These are phyloP conservation scores for Lepus timidus DNA, from an alignment of 2,113 vertebrate species.

Conservation along the genomic window DNA sequence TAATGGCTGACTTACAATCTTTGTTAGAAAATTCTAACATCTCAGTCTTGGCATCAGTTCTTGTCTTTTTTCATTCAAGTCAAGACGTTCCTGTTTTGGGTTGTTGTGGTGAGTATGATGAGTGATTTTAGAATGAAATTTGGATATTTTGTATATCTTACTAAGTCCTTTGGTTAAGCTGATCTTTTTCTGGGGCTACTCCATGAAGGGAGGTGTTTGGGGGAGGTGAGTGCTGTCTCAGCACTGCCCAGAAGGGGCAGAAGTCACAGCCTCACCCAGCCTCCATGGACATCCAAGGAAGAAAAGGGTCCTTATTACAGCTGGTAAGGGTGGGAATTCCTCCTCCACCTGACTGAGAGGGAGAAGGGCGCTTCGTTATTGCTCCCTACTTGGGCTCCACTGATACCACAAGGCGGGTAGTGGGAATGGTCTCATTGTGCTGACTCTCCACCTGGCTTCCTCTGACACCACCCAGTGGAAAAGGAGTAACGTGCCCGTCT, in stretches of 20 bases:
- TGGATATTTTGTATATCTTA: not conserved
- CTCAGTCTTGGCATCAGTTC: not conserved
- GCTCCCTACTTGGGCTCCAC: not conserved
- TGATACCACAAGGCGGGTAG: not conserved
- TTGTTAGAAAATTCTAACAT: not conserved
- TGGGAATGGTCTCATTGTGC: not conserved
- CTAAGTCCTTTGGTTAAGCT: not conserved
- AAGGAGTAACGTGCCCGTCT: not conserved
- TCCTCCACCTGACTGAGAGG: not conserved
- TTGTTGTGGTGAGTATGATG: not conserved
- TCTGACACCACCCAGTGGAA: not conserved
- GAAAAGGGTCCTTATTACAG: not conserved
- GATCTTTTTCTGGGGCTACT: not conserved
- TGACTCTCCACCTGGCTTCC: not conserved
- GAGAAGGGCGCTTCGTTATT: not conserved
- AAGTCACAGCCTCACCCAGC: not conserved
- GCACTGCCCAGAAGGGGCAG: too few species aligned
- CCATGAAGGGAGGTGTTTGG: not conserved
- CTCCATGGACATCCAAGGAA: not conserved
- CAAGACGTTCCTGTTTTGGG: not conserved
- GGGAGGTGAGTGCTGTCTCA: not conserved
- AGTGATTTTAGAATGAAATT: slow-evolving; percentile 3
- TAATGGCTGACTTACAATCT: not conserved
- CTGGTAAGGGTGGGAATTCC: not conserved
- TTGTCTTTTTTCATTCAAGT: not conserved